Evolutionary conservation across 2,113 vertebrate species (phyloP), one percentile per base, ranked within the genome.

Genomic region (Acinonyx jubatus): DNA sequence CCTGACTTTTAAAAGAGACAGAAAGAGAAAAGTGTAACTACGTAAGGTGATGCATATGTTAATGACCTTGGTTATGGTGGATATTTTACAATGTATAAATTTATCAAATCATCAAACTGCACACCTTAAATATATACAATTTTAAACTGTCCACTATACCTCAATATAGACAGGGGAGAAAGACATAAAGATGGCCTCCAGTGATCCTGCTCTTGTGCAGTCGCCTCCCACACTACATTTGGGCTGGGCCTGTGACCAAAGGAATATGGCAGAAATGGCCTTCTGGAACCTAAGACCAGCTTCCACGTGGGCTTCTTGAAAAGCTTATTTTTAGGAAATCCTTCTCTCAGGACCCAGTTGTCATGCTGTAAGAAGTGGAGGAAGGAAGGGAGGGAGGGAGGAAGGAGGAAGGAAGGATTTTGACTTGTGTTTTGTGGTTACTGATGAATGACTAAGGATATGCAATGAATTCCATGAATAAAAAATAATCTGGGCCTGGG

Each of bases 401-500:
- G 63, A 45, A 31, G 57, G 63, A 55, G 18, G 31, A 65, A 31
- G 9, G 9, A 89, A 45, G 38, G 63, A 83, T 83, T 66, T n/a
- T 83, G 84, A 83, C 38, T 86, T 96, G 10, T 76, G 65, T 94
- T 92, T 41, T 78, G 29, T 82, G 27, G 57, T 92, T 82, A 96
- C 0, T 91, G 45, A 48, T 73, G 19, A 89, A 84, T 61, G 76
- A 16, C 55, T 94, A 97, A 57, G 52, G 50, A 41, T 89, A 4
- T 66, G 91, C 55, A 18, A 96, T 89, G 45, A 94, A 89, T 78
- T 29, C 33, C 31, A 79, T 36, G 38, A 57, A 13, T 41, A 29
- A 94, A 57, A 83, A 82, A 78, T 38, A 36, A 57, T 61, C 66
- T 88, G 19, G 55, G 9, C 7, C 19, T 61, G 57, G 57, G 57